phyloP scores from a whole-genome alignment of 2,888 invertebrate genomes.

The Chaetogeoica ovagalla region DNA sequence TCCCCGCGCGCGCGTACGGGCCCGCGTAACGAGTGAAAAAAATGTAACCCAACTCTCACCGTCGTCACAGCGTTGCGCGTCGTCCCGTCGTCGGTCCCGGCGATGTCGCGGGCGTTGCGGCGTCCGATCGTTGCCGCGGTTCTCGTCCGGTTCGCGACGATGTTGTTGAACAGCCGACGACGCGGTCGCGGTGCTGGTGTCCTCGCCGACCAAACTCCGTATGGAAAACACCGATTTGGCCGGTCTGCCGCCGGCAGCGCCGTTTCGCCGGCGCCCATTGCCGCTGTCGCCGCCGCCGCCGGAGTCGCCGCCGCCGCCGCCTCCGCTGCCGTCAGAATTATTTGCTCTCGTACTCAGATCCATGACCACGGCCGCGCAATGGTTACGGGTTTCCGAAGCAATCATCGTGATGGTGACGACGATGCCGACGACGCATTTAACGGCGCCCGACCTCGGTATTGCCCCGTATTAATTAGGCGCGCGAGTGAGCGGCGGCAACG shows the following conservation, averaged over 20 bases:
- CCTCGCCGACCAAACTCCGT: conserved; percentile 65
- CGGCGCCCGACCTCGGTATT: neutral
- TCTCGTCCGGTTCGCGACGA: neutral
- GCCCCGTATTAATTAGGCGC: too few species aligned
- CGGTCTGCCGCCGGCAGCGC: conserved; percentile 62
- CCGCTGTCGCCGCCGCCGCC: conserved; percentile 56
- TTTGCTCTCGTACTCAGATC: conserved; percentile 38
- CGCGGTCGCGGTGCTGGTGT: conserved; percentile 56
- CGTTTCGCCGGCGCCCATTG: conserved; percentile 60
- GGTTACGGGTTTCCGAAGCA: conserved; percentile 41
- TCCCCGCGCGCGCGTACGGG: too few species aligned
- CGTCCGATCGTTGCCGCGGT: neutral
- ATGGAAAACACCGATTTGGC: conserved; percentile 68
- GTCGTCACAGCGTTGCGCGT: neutral
- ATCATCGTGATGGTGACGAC: conserved; percentile 4
- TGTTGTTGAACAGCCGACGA: neutral
- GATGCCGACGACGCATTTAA: conserved; percentile 22
- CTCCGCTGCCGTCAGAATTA: too few species aligned
- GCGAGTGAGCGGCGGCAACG: too few species aligned
- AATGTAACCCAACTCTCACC: too few species aligned
- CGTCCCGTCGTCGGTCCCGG: neutral
- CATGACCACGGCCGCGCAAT: conserved; percentile 40
- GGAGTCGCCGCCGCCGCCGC: conserved; percentile 17
- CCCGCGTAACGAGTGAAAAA: too few species aligned
- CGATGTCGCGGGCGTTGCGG: neutral